Evolutionary conservation across 2,113 vertebrate genomes (phyloP).

Genomic region (zebrafish (Danio rerio)): GRCz12tu NC_133191.1:39186501-39187000

Average conservation of each 20-base stretch:
- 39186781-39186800: not conserved
- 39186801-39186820: slow-evolving; percentile 4
- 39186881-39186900: slow-evolving; percentile 38
- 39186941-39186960: not conserved
- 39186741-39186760: not conserved
- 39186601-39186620: too few relatives aligned
- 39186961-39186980: slow-evolving; percentile 1
- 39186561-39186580: too few relatives aligned
- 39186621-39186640: too few relatives aligned
- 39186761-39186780: not conserved
- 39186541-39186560: too few relatives aligned
- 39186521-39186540: too few relatives aligned
- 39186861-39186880: slow-evolving; percentile 51
- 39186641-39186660: too few relatives aligned
- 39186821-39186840: slow-evolving; percentile 35
- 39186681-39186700: not conserved
- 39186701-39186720: not conserved
- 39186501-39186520: too few relatives aligned
- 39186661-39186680: not conserved
- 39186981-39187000: not conserved
- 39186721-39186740: not conserved
- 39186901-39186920: slow-evolving; percentile 23
- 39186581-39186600: too few relatives aligned
- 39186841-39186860: slow-evolving; percentile 42
- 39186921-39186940: not conserved